Evolutionary conservation across 2,888 invertebrate genomes (phyloP).

Genomic region (Malacosoma neustria): DNA sequence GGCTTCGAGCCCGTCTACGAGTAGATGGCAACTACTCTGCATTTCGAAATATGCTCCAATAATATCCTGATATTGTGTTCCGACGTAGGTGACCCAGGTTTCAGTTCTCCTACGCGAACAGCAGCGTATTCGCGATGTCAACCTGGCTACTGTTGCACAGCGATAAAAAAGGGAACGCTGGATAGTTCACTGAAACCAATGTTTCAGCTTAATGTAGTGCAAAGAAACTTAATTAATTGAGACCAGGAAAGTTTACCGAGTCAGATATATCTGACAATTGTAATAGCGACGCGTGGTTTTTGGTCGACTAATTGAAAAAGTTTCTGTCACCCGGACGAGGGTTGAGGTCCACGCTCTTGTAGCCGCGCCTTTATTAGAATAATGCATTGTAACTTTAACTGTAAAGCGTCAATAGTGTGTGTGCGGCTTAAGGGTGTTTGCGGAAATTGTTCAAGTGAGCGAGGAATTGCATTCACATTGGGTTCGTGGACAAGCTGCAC

Average conservation of each 20-base stretch:
- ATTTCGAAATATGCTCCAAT: too few species aligned
- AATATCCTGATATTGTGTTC: too few species aligned
- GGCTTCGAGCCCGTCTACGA: too few species aligned
- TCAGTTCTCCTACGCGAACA: too few species aligned
- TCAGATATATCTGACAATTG: slow-evolving; percentile 21
- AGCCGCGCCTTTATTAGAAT: slow-evolving; percentile 20
- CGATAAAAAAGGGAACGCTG: background rate
- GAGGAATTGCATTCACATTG: background rate
- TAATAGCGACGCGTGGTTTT: slow-evolving; percentile 16
- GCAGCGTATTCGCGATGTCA: too few species aligned
- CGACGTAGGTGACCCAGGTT: too few species aligned
- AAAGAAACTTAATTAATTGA: slow-evolving; percentile 58
- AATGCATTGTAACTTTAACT: background rate
- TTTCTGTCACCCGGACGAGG: slow-evolving; percentile 35
- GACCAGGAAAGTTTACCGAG: slow-evolving; percentile 34
- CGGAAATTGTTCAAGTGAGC: background rate
- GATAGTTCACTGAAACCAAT: slow-evolving; percentile 12
- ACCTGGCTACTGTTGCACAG: too few species aligned
- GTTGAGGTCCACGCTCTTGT: slow-evolving; percentile 15
- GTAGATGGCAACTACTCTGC: too few species aligned
- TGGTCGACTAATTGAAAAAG: slow-evolving; percentile 63
- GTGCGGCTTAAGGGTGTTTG: background rate
- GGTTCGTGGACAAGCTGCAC: background rate
- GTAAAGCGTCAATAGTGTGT: background rate
- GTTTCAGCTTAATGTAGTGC: slow-evolving; percentile 21